These are phyloP conservation scores for Syrrhaptes paradoxus DNA, from an alignment of 2,113 vertebrate species.

Conservation along the genomic window DNA sequence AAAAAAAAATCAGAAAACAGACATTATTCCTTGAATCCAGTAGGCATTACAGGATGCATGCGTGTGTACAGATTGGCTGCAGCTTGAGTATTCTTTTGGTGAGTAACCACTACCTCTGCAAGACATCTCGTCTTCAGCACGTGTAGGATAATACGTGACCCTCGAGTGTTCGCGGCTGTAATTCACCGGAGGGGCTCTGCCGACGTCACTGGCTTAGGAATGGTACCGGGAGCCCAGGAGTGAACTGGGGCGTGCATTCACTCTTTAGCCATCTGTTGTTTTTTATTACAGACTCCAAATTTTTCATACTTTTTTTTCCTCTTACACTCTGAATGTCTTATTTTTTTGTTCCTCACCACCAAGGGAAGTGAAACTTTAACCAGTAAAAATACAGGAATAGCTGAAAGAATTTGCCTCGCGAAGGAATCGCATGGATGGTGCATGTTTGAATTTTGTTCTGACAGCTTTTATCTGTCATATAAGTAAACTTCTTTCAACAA, in stretches of 20 bases:
- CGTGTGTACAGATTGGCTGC: background rate
- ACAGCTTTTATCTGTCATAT: background rate
- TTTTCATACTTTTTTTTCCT: background rate
- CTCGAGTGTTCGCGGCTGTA: background rate
- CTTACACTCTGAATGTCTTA: background rate
- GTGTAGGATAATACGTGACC: background rate
- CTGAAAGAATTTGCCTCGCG: background rate
- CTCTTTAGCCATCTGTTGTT: constrained; percentile 42
- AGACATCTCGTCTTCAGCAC: background rate
- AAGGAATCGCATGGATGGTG: background rate
- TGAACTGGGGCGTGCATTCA: constrained; percentile 40
- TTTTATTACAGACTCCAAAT: background rate
- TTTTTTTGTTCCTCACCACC: too few relatives aligned
- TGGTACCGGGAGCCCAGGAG: background rate
- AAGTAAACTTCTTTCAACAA: background rate
- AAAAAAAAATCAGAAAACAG: background rate
- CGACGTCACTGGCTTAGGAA: background rate
- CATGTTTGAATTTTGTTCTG: background rate
- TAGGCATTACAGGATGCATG: background rate
- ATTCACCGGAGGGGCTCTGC: background rate
- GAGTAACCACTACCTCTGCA: background rate
- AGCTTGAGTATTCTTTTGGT: background rate
- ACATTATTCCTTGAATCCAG: background rate
- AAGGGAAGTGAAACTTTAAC: background rate
- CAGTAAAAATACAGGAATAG: background rate